A percentile compares a stretch with the other conserved stretches of the same genome.
Conservation (phyloP, 2,888 invertebrate species). For the Dendrolimus houi region DNA sequence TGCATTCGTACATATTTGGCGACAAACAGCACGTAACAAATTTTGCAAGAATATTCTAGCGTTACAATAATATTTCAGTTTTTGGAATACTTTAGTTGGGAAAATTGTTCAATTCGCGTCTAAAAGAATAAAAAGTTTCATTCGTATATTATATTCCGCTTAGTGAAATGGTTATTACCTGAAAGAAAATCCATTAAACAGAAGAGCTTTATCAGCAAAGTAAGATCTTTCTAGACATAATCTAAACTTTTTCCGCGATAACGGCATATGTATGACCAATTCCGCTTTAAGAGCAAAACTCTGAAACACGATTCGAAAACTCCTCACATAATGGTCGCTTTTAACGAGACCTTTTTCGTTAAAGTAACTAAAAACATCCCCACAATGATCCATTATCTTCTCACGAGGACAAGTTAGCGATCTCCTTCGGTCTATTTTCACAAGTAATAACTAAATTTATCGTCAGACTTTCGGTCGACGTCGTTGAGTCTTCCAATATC, state of each 20-base stretch:
- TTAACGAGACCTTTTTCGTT: constrained; percentile 64
- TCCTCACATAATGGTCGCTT: constrained; percentile 66
- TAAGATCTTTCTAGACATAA: constrained; percentile 30
- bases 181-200: constrained; percentile 11
- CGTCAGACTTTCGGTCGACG: constrained; percentile 67
- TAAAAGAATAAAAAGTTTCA: no score
- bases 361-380: constrained; percentile 67
- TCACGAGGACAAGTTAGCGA: constrained; percentile 74
- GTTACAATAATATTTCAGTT: no score
- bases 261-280: constrained; percentile 42
- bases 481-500: constrained; percentile 64
- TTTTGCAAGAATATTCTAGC: constrained; percentile 3
- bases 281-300: constrained; percentile 47
- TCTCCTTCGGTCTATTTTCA: constrained; percentile 75
- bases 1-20: constrained; percentile 30
- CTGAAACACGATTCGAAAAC: constrained; percentile 58
- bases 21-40: constrained; percentile 25
- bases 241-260: constrained; percentile 43
- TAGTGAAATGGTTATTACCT: constrained; percentile 9
- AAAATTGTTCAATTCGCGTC: no score
- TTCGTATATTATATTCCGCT: neutral
- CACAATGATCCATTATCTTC: constrained; percentile 74
- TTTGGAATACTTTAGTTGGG: no score
- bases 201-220: neutral
- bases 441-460: constrained; percentile 77